Percentiles rank a stretch among this genome's conserved stretches.
Conservation (phyloP, 2,113 vertebrate species). For the Nesoenas mayeri region DNA sequence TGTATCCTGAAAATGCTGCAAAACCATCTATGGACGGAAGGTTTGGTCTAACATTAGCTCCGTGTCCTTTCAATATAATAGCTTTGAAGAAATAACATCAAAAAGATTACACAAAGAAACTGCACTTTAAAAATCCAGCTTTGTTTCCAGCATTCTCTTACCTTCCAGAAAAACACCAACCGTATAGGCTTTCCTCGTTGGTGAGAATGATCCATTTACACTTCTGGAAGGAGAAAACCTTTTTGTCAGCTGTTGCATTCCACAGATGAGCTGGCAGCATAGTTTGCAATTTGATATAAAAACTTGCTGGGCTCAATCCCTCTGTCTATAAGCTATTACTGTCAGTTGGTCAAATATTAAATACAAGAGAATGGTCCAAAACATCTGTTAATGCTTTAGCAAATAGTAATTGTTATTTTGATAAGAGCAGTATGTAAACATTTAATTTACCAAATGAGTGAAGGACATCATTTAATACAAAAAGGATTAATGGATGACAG, state of each 20-base stretch:
- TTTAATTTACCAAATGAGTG: background rate
- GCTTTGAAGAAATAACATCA: constrained; percentile 66
- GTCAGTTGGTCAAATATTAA: background rate
- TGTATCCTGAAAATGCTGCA: constrained; percentile 77
- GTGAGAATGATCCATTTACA: background rate
- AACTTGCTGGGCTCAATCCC: background rate
- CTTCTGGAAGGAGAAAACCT: background rate
- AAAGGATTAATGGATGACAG: background rate
- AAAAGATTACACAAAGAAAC: background rate
- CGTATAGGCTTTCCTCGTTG: background rate
- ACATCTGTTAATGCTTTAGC: background rate
- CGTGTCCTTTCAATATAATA: constrained; percentile 81
- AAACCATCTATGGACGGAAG: constrained; percentile 84
- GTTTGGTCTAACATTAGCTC: constrained; percentile 92
- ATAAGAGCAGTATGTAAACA: background rate
- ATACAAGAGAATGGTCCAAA: constrained; percentile 30
- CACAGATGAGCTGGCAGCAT: background rate
- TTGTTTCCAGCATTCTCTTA: background rate
- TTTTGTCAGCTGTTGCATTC: constrained; percentile 22
- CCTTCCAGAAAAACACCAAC: background rate
- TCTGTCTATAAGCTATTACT: background rate
- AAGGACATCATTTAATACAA: background rate
- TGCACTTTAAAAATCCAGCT: constrained; percentile 9
- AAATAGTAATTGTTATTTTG: background rate
- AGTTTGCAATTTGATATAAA: background rate